Conservation (phyloP, 2,113 vertebrate genomes). For the Hydrochoerus hydrochaeris region DNA sequence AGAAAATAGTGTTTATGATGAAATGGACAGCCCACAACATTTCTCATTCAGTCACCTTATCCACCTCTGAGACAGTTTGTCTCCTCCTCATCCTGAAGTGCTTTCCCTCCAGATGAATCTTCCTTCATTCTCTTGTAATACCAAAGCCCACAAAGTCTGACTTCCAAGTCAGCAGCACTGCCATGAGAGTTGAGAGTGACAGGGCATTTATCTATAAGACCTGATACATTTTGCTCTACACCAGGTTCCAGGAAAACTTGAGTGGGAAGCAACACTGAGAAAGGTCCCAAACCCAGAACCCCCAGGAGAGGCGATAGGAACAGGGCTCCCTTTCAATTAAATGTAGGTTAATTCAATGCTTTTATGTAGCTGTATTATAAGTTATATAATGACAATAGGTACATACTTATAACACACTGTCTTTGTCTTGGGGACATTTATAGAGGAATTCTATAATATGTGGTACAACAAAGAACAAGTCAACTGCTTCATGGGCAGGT, state of each 20-base stretch:
- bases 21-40: constrained; percentile 7
- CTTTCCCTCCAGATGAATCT: neutral
- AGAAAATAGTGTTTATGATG: constrained; percentile 52
- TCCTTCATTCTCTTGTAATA: neutral
- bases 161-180: neutral
- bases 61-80: neutral
- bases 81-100: neutral
- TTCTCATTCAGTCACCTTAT: neutral
- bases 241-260: neutral
- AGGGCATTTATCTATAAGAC: neutral
- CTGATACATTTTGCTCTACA: constrained; percentile 35
- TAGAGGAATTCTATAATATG: neutral
- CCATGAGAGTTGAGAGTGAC: neutral
- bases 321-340: neutral
- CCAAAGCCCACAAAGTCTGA: neutral
- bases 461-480: neutral
- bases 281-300: neutral
- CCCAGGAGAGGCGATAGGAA: neutral
- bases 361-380: neutral
- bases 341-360: neutral
- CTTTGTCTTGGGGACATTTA: neutral
- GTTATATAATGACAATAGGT: neutral
- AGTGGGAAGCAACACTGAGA: neutral
- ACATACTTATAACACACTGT: neutral
- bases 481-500: neutral